Conservation (phyloP, 1,140 invertebrate genomes). For the Drosophila pseudoananassae region DNA sequence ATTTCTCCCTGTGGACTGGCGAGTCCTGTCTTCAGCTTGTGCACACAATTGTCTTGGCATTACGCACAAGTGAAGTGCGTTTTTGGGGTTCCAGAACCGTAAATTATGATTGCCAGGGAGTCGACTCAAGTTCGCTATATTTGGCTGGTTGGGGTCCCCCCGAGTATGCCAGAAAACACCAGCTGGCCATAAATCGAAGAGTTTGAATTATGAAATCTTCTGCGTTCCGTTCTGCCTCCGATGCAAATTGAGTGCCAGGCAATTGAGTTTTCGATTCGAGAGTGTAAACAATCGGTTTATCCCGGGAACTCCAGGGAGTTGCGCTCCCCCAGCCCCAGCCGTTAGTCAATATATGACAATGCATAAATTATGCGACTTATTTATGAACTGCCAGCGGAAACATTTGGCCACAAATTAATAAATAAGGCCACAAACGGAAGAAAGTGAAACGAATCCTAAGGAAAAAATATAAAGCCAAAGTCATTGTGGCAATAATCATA, state of each 20-base stretch:
- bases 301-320: slow-evolving; percentile 3
- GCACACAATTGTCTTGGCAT: slow-evolving; percentile 63
- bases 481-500: slow-evolving; percentile 61
- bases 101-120: slow-evolving; percentile 56
- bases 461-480: slow-evolving; percentile 26
- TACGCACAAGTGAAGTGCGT: slow-evolving; percentile 44
- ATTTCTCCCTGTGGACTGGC: slow-evolving; percentile 2
- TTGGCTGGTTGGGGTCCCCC: slow-evolving; percentile 12
- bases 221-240: slow-evolving; percentile 1
- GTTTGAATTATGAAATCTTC: slow-evolving; percentile 65
- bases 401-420: slow-evolving; percentile 50
- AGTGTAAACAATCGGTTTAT: slow-evolving; percentile 56
- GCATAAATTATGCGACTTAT: slow-evolving; percentile 69
- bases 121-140: slow-evolving; percentile 57
- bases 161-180: not conserved
- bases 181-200: slow-evolving; percentile 50
- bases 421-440: slow-evolving; percentile 34
- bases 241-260: slow-evolving; percentile 45
- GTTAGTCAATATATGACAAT: slow-evolving; percentile 64
- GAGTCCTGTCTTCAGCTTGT: slow-evolving; percentile 17
- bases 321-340: slow-evolving; percentile 4
- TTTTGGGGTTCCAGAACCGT: slow-evolving; percentile 34
- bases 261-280: slow-evolving; percentile 30
- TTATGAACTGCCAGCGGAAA: slow-evolving; percentile 43
- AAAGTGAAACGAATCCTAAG: slow-evolving; percentile 11